phyloP scores from a whole-genome alignment of 2,888 invertebrate genomes.

The Drosophila flavopinicola region DNA sequence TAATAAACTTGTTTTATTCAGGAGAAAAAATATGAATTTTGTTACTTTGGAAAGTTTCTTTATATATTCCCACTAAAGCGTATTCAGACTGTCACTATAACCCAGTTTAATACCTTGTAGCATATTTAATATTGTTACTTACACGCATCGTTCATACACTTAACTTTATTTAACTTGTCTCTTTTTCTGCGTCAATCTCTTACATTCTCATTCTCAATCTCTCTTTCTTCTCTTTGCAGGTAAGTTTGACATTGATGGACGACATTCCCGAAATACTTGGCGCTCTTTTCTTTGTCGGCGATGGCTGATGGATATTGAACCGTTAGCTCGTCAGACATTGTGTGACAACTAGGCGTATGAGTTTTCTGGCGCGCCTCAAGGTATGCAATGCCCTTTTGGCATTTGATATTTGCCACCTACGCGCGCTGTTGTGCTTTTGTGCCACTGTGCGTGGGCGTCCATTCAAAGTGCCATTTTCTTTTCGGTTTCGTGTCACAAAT shows the following conservation, averaged over 20 bases:
- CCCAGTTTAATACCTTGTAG: background rate
- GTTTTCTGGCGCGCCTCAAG: slow-evolving; percentile 11
- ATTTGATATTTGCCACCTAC: slow-evolving; percentile 28
- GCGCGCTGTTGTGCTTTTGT: slow-evolving; percentile 2
- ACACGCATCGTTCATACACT: slow-evolving; percentile 19
- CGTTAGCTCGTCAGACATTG: slow-evolving; percentile 6
- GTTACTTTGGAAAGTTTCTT: no score
- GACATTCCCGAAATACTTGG: slow-evolving; percentile 36
- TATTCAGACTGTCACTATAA: background rate
- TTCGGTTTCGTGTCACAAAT: slow-evolving; percentile 42
- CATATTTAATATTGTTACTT: slow-evolving; percentile 35
- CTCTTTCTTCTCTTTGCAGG: slow-evolving; percentile 52
- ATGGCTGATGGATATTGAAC: slow-evolving; percentile 31
- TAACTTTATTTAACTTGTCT: slow-evolving; percentile 35
- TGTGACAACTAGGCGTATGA: slow-evolving; percentile 20
- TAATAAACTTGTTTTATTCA: no score
- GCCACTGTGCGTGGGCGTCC: slow-evolving; percentile 44
- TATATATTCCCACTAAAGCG: background rate
- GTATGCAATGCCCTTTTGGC: slow-evolving; percentile 33
- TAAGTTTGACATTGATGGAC: slow-evolving; percentile 77
- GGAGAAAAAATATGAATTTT: no score
- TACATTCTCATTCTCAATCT: slow-evolving; percentile 19
- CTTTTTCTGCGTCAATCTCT: slow-evolving; percentile 32
- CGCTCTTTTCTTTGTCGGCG: slow-evolving; percentile 7
- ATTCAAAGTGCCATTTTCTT: no score